Evolutionary conservation across 1,140 invertebrate genomes (phyloP).

Genomic region (Agrilus planipennis): DNA sequence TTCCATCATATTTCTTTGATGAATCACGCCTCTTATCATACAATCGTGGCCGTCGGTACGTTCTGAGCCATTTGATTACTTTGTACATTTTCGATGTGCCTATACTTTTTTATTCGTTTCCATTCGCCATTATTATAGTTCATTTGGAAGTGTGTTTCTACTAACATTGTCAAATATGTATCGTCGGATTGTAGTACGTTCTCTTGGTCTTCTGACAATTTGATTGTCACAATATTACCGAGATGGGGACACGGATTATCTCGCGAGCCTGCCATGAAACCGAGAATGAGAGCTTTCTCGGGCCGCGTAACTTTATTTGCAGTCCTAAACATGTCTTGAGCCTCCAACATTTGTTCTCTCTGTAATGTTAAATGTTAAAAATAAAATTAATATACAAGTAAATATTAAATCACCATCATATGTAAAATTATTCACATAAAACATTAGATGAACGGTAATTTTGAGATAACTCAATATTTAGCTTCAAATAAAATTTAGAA

Average conservation of each 20-base stretch:
- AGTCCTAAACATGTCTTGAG: slow-evolving; percentile 93
- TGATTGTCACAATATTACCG: slow-evolving; percentile 86
- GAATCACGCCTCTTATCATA: too few relatives aligned
- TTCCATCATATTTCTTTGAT: slow-evolving; percentile 8
- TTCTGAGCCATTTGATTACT: slow-evolving; percentile 27
- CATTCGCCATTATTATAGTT: slow-evolving; percentile 91
- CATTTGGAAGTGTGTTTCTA: slow-evolving; percentile 94
- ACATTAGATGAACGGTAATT: too few relatives aligned
- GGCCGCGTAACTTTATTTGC: slow-evolving; percentile 91
- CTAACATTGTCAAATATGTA: slow-evolving; percentile 60
- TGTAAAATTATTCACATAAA: too few relatives aligned
- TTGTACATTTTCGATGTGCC: slow-evolving; percentile 45
- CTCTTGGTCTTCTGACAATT: slow-evolving; percentile 80
- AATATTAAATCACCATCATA: too few relatives aligned
- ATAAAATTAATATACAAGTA: too few relatives aligned
- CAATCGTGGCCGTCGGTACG: slow-evolving; percentile 19
- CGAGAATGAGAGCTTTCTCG: slow-evolving; percentile 92
- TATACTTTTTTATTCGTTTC: slow-evolving; percentile 80
- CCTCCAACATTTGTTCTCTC: slow-evolving; percentile 93
- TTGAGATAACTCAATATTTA: too few relatives aligned
- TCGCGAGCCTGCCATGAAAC: slow-evolving; percentile 94
- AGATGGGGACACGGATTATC: slow-evolving; percentile 91
- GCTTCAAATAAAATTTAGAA: too few relatives aligned
- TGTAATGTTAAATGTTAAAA: too few relatives aligned
- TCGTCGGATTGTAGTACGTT: slow-evolving; percentile 64